Base-by-base conservation (phyloP, 2,888 invertebrate species). In the Caenorhabditis virilis region DNA sequence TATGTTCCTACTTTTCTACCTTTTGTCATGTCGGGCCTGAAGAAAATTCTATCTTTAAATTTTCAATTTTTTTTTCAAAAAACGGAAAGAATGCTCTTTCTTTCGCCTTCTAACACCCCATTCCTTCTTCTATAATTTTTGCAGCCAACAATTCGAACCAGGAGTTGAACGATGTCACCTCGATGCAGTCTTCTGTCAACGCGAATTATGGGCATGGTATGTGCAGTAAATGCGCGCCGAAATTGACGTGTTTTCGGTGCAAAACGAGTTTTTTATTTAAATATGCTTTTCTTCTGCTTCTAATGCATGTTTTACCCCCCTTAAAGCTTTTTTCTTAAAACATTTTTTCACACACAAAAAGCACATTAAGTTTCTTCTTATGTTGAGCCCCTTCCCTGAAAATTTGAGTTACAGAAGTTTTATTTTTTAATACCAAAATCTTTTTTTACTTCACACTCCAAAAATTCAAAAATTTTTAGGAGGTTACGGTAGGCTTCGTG, bases 401-500 rank as follows among this genome's bases (percentile, higher is more conserved):
- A n/a, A n/a, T n/a, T n/a, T n/a, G n/a, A n/a, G n/a, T n/a, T n/a
- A n/a, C n/a, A n/a, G n/a, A n/a, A n/a, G n/a, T n/a, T n/a, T n/a
- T n/a, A n/a, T n/a, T n/a, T n/a, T n/a, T n/a, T n/a, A n/a, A n/a
- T n/a, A n/a, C n/a, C n/a, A n/a, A n/a, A n/a, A n/a, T n/a, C n/a
- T n/a, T n/a, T n/a, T n/a, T n/a, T n/a, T n/a, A n/a, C n/a, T n/a
- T n/a, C n/a, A n/a, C n/a, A 30, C 30, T 7, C 30, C 9, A 30
- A 30, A 30, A 30, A 9, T 30, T 30, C 30, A 30, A 30, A 30
- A 30, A 36, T 16, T 48, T 62, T 20, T 56, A 71, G 73, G 72
- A 59, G 76, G 73, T 36, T 74, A 78, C 67, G 90, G 90, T 7
- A 90, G 91, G 75, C 88, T 93, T 78, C 91, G 93, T 82, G 91